Conservation (phyloP, 2,113 vertebrate species). For the Percopsis transmontana region DNA sequence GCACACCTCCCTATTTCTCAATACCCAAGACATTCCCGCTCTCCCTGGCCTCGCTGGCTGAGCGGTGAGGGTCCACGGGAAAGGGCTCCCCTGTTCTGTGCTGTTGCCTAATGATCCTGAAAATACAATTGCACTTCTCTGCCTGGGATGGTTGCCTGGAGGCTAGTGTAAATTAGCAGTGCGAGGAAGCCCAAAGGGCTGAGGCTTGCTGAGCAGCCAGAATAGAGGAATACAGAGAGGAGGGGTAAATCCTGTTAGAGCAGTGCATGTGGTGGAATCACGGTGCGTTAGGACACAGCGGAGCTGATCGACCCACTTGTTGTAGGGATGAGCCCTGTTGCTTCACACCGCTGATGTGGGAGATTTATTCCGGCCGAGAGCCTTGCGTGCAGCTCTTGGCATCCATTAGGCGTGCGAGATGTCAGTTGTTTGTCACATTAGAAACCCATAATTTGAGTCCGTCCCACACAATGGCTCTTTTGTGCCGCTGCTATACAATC, state of each 20-base stretch:
- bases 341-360: slow-evolving; percentile 34
- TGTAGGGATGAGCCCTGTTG: slow-evolving; percentile 7
- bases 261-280: slow-evolving; percentile 62
- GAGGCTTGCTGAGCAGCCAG: slow-evolving; percentile 76
- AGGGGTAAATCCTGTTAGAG: slow-evolving; percentile 65
- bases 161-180: slow-evolving; percentile 80
- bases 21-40: slow-evolving; percentile 14
- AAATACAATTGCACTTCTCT: slow-evolving; percentile 81
- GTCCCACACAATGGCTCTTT: slow-evolving; percentile 62
- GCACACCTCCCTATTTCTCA: slow-evolving; percentile 38
- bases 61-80: slow-evolving; percentile 52
- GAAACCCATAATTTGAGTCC: slow-evolving; percentile 57
- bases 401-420: slow-evolving; percentile 35
- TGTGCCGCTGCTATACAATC: slow-evolving; percentile 57
- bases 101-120: slow-evolving; percentile 82
- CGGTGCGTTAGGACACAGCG: slow-evolving; percentile 46
- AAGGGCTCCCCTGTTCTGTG: slow-evolving; percentile 59
- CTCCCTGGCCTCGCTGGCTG: slow-evolving; percentile 23
- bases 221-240: slow-evolving; percentile 62
- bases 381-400: slow-evolving; percentile 37
- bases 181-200: slow-evolving; percentile 75
- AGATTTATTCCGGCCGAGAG: slow-evolving; percentile 47
- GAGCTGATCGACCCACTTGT: slow-evolving; percentile 22
- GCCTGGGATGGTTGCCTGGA: slow-evolving; percentile 80
- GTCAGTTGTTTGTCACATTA: slow-evolving; percentile 64